Base-by-base conservation (phyloP, 1,140 invertebrate species). In the Zaprionus ghesquierei region DNA sequence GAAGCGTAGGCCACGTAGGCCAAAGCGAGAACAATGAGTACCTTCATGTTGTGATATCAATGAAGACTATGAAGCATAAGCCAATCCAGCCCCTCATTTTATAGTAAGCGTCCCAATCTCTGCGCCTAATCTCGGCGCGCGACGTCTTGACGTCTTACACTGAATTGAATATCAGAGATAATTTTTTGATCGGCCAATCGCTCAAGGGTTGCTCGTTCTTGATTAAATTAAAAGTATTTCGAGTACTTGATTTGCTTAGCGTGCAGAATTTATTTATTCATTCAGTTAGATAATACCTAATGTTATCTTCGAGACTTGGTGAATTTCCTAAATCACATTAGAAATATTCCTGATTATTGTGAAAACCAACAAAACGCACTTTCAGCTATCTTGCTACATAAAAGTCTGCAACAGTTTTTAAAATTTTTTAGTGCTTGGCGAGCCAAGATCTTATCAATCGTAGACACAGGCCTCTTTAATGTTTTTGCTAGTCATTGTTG, bases 21-120 rank as follows among this genome's bases (percentile, higher is more conserved):
- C 69, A 91, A 44, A 27, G 89, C 89, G 2, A 91, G 87, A 18
- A 91, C 70, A 53, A 91, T 46, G 8, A 91, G 69, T 15, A 91
- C 78, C 70, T 91, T 91, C 89, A 91, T 91, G 41, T 35, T 81
- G n/a, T n/a, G 56, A 72, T 50, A 68, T 64, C 66, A 49, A 35
- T 50, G 46, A 78, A 76, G 54, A 75, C 75, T 86, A 78, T 86
- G 41, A 29, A 31, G 5, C 27, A 15, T 12, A 13, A 12, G 23
- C 49, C 10, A 20, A 9, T 13, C 22, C n/a, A 23, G 41, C 8
- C 0, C 1, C 0, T 5, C 22, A 61, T 86, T 86, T 64, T 86
- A 86, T 86, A 82, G 15, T 4, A 9, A 6, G 8, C 6, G 12
- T 13, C 9, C 44, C 33, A 62, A 59, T 59, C 56, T 46, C 56